phyloP scores from a whole-genome alignment of 2,113 vertebrate genomes.

The Eretmochelys imbricata region DNA sequence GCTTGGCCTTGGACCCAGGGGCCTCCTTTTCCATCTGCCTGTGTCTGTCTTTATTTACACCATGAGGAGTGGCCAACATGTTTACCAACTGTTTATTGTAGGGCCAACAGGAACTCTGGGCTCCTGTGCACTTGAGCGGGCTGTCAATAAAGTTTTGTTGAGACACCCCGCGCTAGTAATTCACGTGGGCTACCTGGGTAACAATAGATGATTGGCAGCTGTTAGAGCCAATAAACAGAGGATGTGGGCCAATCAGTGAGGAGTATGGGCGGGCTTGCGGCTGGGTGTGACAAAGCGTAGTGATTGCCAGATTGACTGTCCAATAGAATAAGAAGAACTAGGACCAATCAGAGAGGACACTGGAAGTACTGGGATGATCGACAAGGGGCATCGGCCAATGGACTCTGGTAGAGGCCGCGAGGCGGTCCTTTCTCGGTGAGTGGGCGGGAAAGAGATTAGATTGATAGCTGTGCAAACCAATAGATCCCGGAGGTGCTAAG shows the following conservation, averaged over 20 bases:
- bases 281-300: background rate
- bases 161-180: background rate
- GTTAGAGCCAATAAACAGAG: background rate
- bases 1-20: too few species aligned
- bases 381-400: background rate
- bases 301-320: background rate
- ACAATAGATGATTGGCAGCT: background rate
- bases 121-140: too few species aligned
- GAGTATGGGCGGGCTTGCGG: background rate
- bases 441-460: background rate
- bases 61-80: too few species aligned
- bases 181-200: background rate
- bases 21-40: too few species aligned
- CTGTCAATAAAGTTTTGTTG: background rate
- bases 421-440: background rate
- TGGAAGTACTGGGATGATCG: background rate
- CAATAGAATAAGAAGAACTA: background rate
- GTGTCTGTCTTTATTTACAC: too few species aligned
- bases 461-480: background rate
- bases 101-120: background rate
- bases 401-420: background rate
- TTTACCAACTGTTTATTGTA: background rate
- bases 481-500: accelerated
- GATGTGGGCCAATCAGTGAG: background rate
- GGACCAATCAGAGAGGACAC: background rate